Conservation (phyloP, 2,113 vertebrate species). For the Silurus asotus region DNA sequence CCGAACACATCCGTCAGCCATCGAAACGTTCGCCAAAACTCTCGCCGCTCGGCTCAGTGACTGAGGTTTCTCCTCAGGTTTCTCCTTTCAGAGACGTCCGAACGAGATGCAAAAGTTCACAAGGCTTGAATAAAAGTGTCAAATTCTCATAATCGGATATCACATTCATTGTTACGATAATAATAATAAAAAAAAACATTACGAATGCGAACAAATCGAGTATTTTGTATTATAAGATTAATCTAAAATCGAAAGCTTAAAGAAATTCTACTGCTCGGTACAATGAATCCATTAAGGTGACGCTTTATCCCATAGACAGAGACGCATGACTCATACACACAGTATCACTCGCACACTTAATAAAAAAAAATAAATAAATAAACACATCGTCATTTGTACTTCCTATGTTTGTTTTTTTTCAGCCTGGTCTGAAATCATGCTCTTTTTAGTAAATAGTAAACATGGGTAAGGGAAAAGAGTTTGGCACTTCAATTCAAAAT, state of each 20-base stretch:
- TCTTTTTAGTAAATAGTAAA: no score
- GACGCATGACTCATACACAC: no score
- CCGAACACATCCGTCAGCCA: slow-evolving; percentile 51
- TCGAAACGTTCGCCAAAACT: background rate
- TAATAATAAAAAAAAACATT: background rate
- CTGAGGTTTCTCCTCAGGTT: background rate
- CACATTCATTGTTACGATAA: background rate
- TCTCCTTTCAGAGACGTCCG: background rate
- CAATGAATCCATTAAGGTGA: no score
- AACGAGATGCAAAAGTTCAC: background rate
- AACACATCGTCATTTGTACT: no score
- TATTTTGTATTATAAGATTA: background rate
- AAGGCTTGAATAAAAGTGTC: background rate
- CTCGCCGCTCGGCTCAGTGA: background rate
- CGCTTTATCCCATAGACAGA: no score
- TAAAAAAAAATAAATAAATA: no score
- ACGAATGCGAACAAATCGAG: background rate
- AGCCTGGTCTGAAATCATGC: background rate
- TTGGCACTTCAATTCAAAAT: no score
- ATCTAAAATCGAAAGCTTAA: background rate
- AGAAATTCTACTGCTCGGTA: no score
- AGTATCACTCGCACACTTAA: no score
- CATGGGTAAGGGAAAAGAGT: no score
- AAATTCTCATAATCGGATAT: background rate
- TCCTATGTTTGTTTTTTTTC: background rate